These are phyloP conservation scores for Asobara japonica DNA, from an alignment of 1,140 invertebrate genomes.

Conservation along the genomic window DNA sequence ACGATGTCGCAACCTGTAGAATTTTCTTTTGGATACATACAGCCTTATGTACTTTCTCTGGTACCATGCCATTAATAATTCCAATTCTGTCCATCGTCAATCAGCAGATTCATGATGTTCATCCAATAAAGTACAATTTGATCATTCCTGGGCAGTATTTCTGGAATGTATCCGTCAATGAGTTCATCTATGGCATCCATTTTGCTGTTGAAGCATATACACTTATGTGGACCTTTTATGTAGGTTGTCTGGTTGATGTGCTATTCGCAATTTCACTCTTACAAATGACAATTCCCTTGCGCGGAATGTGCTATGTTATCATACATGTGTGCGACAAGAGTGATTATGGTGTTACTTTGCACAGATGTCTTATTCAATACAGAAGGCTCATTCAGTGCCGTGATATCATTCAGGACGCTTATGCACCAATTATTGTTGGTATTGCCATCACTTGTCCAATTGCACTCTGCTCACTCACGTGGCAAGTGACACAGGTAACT, in stretches of 20 bases:
- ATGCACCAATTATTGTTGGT: constrained; percentile 37
- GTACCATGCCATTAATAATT: neutral
- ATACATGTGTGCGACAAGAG: neutral
- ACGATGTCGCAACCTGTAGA: neutral
- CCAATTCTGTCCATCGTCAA: constrained; percentile 19
- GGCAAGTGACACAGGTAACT: constrained; percentile 41
- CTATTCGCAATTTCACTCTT: neutral
- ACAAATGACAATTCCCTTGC: neutral
- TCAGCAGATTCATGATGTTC: neutral
- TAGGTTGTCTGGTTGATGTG: neutral
- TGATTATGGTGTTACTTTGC: neutral
- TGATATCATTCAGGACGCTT: constrained; percentile 36
- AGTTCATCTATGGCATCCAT: neutral
- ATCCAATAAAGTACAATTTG: constrained; percentile 23
- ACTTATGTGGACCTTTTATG: neutral
- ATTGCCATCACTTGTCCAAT: constrained; percentile 34
- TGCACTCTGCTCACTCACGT: constrained; percentile 41
- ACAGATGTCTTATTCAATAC: constrained; percentile 29
- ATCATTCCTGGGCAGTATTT: constrained; percentile 29
- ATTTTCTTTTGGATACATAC: neutral
- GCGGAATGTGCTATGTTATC: neutral
- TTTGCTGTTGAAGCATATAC: neutral
- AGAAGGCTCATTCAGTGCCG: constrained; percentile 19
- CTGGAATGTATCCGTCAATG: constrained; percentile 1
- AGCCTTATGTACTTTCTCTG: neutral